Percentiles rank a stretch among this genome's conserved stretches.
Evolutionary conservation across 2,113 vertebrate species (phyloP).

Genomic region (Varanus salvator): DNA sequence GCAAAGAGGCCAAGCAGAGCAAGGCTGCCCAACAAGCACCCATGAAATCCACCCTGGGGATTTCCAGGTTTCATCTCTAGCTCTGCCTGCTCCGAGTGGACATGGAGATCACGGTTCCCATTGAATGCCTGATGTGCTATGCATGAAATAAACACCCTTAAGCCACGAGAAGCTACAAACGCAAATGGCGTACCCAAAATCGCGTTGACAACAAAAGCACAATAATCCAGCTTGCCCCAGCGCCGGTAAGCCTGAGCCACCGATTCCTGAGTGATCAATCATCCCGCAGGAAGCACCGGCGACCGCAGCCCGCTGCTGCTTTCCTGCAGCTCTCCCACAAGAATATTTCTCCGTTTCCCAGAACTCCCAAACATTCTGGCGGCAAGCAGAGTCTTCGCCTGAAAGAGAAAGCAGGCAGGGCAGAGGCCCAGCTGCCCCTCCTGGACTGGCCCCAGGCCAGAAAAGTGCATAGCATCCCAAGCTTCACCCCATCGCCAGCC

Average conservation of each 20-base stretch:
- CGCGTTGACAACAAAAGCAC: rapidly evolving
- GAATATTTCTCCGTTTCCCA: background rate
- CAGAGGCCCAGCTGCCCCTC: background rate
- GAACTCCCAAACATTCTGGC: background rate
- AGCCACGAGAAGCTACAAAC: slow-evolving; percentile 2
- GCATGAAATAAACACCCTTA: background rate
- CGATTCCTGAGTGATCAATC: too few relatives aligned
- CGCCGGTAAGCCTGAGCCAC: background rate
- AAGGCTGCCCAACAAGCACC: background rate
- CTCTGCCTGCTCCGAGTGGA: background rate
- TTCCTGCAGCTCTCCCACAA: background rate
- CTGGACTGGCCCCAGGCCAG: background rate
- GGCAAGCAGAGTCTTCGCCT: background rate
- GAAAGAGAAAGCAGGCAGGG: background rate
- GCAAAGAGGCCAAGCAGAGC: background rate
- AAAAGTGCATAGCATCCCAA: background rate
- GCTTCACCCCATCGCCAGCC: background rate
- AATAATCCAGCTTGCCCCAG: background rate
- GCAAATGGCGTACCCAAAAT: background rate
- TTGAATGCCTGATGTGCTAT: background rate
- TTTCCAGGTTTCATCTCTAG: background rate
- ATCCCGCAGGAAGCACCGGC: background rate
- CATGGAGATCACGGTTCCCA: background rate
- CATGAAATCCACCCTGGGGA: background rate
- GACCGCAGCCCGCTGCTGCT: background rate